These are phyloP conservation scores for Drosophila pseudotalamancana DNA, from an alignment of 2,888 invertebrate species.

Conservation along the genomic window DNA sequence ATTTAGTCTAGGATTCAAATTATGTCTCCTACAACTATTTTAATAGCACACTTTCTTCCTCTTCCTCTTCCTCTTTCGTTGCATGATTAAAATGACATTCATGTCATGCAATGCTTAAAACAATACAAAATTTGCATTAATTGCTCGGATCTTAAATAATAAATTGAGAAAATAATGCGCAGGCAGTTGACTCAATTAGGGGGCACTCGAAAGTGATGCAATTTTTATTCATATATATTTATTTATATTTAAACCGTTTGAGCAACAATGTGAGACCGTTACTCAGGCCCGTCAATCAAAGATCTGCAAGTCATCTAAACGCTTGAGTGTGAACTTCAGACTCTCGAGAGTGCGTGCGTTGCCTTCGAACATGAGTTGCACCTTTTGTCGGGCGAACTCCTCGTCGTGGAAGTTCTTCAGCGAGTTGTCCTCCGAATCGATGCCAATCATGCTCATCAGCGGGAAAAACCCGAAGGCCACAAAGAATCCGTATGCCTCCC, in stretches of 20 bases:
- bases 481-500: conserved; percentile 82
- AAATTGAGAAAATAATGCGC: conserved; percentile 1
- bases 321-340: conserved; percentile 74
- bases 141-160: neutral
- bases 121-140: neutral
- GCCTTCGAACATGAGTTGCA: conserved; percentile 82
- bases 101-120: conserved; percentile 15
- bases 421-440: conserved; percentile 81
- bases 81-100: neutral
- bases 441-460: conserved; percentile 81
- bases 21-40: too few relatives aligned
- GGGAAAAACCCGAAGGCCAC: conserved; percentile 83
- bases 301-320: conserved; percentile 76
- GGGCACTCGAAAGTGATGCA: conserved; percentile 4
- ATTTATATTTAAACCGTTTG: neutral
- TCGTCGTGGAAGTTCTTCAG: conserved; percentile 80
- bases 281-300: conserved; percentile 62
- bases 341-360: conserved; percentile 79
- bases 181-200: conserved; percentile 8
- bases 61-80: neutral
- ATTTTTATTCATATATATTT: too few relatives aligned
- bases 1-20: too few relatives aligned
- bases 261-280: neutral
- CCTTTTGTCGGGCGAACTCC: conserved; percentile 78
- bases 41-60: too few relatives aligned